Evolutionary conservation across 2,888 invertebrate species (phyloP).

Genomic region (Conistra vaccinii): DNA sequence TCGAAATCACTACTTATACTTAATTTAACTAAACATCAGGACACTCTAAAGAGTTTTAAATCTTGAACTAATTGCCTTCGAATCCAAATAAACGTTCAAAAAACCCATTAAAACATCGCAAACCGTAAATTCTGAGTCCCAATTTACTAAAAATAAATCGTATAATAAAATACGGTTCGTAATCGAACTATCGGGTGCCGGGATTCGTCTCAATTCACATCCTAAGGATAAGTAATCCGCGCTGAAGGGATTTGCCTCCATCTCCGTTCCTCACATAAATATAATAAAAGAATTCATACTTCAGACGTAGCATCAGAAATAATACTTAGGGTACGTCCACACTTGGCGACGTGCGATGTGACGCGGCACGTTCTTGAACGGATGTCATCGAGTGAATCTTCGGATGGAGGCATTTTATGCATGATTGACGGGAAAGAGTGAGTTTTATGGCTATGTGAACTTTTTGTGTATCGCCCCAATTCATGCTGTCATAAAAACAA

Average conservation of each 20-base stretch:
- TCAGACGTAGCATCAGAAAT: conserved; percentile 41
- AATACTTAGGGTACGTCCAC: conserved; percentile 14
- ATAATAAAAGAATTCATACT: conserved; percentile 66
- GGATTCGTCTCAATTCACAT: conserved; percentile 54
- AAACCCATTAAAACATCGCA: conserved; percentile 8
- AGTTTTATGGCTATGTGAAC: conserved; percentile 17
- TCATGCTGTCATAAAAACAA: too few relatives aligned
- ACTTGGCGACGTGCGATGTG: not conserved
- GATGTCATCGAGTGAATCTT: conserved; percentile 17
- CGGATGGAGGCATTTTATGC: conserved; percentile 28
- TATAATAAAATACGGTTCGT: conserved; percentile 44
- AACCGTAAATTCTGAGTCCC: conserved; percentile 20
- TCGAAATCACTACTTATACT: not conserved
- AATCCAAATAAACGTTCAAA: not conserved
- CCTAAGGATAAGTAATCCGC: conserved; percentile 57
- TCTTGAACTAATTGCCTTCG: conserved; percentile 8
- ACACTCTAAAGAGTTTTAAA: conserved; percentile 13
- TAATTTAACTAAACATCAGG: conserved; percentile 6
- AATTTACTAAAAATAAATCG: conserved; percentile 44
- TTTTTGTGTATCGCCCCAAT: not conserved
- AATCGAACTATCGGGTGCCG: conserved; percentile 56
- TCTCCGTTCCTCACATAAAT: conserved; percentile 61
- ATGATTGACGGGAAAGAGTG: conserved; percentile 18
- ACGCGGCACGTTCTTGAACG: not conserved
- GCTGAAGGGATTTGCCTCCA: conserved; percentile 58